Conservation (phyloP, 2,113 vertebrate species). For the Archilochus colubris region DNA sequence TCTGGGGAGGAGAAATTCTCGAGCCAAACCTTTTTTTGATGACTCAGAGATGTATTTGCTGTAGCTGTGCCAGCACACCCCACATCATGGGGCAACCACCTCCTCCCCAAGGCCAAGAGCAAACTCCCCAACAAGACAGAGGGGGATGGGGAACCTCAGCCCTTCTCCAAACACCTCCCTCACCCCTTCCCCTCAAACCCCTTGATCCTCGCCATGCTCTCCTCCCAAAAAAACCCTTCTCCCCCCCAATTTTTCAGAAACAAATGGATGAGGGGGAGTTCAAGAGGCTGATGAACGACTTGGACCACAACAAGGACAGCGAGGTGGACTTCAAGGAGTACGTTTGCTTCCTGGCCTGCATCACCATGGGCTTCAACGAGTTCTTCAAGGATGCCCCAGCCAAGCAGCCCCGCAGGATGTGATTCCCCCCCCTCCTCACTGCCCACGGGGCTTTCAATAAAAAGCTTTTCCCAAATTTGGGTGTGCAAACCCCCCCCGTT, state of each 20-base stretch:
- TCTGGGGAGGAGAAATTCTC: not conserved
- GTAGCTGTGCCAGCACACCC: not conserved
- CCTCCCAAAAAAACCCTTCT: too few relatives aligned
- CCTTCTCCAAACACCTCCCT: not conserved
- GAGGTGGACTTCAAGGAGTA: constrained; percentile 80
- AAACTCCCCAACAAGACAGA: not conserved
- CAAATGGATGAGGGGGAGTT: constrained; percentile 62
- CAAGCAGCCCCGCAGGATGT: constrained; percentile 65
- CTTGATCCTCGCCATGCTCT: accelerated
- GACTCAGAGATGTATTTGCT: accelerated
- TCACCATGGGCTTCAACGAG: constrained; percentile 76
- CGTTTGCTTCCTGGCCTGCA: constrained; percentile 72
- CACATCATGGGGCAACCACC: not conserved
- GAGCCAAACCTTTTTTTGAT: not conserved
- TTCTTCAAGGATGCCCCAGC: constrained; percentile 66
- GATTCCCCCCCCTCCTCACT: not conserved
- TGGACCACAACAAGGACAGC: constrained; percentile 74
- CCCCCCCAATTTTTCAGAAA: constrained; percentile 39
- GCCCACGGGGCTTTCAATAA: not conserved
- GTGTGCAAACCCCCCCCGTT: not conserved
- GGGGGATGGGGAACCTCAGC: not conserved
- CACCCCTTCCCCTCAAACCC: not conserved
- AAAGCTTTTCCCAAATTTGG: not conserved
- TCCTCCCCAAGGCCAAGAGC: not conserved
- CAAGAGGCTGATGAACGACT: constrained; percentile 69